Base-by-base conservation (phyloP, 2,888 invertebrate species). In the Griposia aprilina region DNA sequence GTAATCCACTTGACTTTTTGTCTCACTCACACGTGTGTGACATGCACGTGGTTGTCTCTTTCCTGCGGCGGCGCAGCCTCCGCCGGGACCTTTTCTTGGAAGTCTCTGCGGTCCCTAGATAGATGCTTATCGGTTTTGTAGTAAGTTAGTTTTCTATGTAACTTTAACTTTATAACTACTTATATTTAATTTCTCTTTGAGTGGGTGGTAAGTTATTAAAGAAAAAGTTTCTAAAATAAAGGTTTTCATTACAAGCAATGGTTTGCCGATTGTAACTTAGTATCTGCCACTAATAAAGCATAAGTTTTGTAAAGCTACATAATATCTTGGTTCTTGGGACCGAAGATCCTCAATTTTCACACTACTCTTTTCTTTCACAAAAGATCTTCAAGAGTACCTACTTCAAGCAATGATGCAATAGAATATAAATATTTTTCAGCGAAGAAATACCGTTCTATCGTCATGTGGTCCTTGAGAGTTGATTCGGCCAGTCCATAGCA, bases 71-170 rank as follows among this genome's bases (percentile, higher is more conserved):
- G 84, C 90, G 90, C 93, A 94, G 94, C 94, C 94, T 94, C 94
- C 91, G 85, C 82, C 84, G 87, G 90, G 90, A 91, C 92, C 88
- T 91, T 92, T 95, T 96, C 96, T 92, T 78, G 92, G 96, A 96
- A 95, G 87, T 91, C 88, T 89, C 88, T 74, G 81, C 88, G 90
- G 90, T 91, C 91, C 89, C 77, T 89, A 89, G 83, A 81, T 91
- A 91, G 91, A 92, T 92, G 90, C 89, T 89, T 91, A 93, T 92
- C 92, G 90, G 82, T 87, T 86, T 74, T 87, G 89, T 90, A 88
- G 90, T 89, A 89, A 91, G 90, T 91, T 88, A 88, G 89, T 91
- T 92, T 92, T 93, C 91, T 91, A 88, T 90, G 91, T 93, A 91
- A 92, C 66, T 76, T 76, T 41, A 90, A 74, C 87, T 83, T 80